Evolutionary conservation across 1,140 invertebrate genomes (phyloP).

Genomic region (Zaprionus gabonicus): DNA sequence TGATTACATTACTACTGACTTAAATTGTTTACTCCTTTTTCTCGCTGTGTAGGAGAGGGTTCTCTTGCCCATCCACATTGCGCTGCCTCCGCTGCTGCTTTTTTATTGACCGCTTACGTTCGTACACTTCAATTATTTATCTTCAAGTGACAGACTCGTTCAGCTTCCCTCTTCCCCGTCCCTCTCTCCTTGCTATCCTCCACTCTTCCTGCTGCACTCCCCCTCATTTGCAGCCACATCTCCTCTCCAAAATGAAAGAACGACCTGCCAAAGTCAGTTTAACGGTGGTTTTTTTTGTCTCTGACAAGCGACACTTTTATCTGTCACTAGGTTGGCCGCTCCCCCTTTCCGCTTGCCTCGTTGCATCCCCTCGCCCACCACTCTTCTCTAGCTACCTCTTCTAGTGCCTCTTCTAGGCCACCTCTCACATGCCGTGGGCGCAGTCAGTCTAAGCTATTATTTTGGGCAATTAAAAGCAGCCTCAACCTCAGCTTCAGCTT

Average conservation of each 20-base stretch:
- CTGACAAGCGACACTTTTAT: constrained; percentile 80
- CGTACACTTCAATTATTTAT: constrained; percentile 64
- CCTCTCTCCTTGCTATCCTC: not conserved
- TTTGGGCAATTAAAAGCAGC: constrained; percentile 61
- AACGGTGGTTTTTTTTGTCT: constrained; percentile 50
- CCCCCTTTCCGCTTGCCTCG: not conserved
- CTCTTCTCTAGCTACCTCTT: too few relatives aligned
- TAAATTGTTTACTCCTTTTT: not conserved
- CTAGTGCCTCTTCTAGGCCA: not conserved
- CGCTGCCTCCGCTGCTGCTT: constrained; percentile 5
- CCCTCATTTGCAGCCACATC: constrained; percentile 17
- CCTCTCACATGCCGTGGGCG: constrained; percentile 28
- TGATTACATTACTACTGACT: not conserved
- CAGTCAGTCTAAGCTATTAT: constrained; percentile 42
- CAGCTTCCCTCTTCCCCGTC: constrained; percentile 5
- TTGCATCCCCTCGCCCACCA: not conserved
- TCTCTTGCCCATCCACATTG: constrained; percentile 25
- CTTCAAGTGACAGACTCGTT: constrained; percentile 31
- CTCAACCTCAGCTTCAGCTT: not conserved
- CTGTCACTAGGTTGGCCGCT: constrained; percentile 76
- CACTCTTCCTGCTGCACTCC: not conserved
- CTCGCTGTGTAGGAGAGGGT: constrained; percentile 11
- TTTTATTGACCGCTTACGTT: constrained; percentile 55
- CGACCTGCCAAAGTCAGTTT: constrained; percentile 19
- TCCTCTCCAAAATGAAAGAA: not conserved